Evolutionary conservation across 2,797 vertebrate genomes (phyloP), one percentile per base, ranked within the genome.

Genomic region (Threskiornis aethiopicus): DNA sequence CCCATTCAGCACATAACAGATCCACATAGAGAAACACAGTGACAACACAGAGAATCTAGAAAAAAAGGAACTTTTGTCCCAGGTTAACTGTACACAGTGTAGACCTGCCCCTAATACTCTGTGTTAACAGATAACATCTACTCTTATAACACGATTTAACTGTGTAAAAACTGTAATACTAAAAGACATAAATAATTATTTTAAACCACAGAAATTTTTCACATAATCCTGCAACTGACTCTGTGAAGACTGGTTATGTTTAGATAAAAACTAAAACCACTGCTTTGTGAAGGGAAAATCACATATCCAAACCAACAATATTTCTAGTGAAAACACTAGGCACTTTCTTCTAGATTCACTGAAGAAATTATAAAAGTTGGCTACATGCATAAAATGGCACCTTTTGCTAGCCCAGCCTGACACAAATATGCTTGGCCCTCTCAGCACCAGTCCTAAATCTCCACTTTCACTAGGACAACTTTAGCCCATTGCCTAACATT

Each of bases 191-290:
- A 84, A 49, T 82, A 80, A 58, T 62, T 72, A 57, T 54, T 64
- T 73, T 62, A 66, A 37, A 39, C 9, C 15, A n/a, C 8, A 35
- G 18, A 42, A 7, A 15, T 33, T 76, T 89, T 76, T 29, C 20
- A 20, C 24, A 11, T 46, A 51, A 52, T 70, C 73, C 24, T 42
- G 67, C 51, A 84, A 11, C 18, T 37, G 31, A 24, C 17, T 5
- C 9, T 41, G 4, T 35, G 58, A 87, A 69, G 54, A 65, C 1
- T 2, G 1, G 9, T 41, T 85, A 22, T 0, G 0, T 59, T 73
- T 59, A 37, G 33, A 54, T 35, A 49, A 78, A 77, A 85, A 37
- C 5, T 59, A 51, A n/a, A 57, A 35, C 26, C 0, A 0, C 18
- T 65, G 57, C 11, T 73, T 69, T 75, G n/a, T 35, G 58, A 71